These are phyloP conservation scores for Drosophila equinoxialis DNA, from an alignment of 1,140 invertebrate species.

Conservation along the genomic window DNA sequence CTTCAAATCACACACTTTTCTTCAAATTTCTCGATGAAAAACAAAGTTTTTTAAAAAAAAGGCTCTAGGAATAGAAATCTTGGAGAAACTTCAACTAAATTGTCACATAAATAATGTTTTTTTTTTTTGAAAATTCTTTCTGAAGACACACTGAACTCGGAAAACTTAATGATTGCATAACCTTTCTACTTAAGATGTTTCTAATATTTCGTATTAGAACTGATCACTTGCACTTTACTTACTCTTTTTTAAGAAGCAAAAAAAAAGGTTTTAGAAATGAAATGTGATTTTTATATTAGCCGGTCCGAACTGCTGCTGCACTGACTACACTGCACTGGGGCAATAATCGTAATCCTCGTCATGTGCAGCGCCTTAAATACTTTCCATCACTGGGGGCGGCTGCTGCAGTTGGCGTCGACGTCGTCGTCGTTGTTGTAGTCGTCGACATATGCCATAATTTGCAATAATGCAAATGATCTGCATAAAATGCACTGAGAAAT, in stretches of 20 bases:
- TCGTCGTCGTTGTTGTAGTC: background rate
- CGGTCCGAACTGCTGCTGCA: constrained; percentile 29
- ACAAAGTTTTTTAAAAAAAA: too few relatives aligned
- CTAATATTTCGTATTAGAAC: too few relatives aligned
- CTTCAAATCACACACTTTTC: too few relatives aligned
- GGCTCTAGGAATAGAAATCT: too few relatives aligned
- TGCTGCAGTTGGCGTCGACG: constrained; percentile 10
- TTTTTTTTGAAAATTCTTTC: background rate
- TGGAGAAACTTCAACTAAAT: too few relatives aligned
- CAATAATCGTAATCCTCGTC: constrained; percentile 43
- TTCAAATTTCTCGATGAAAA: too few relatives aligned
- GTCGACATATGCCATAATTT: constrained; percentile 29
- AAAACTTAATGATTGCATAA: background rate
- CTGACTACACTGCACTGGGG: constrained; percentile 49
- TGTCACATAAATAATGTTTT: background rate
- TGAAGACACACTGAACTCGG: background rate
- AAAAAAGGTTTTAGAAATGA: constrained; percentile 18
- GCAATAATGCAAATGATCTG: constrained; percentile 52
- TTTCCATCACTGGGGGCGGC: constrained; percentile 22
- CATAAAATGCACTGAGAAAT: constrained; percentile 14
- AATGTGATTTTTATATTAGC: constrained; percentile 30
- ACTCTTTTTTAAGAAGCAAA: constrained; percentile 31
- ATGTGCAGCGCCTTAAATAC: constrained; percentile 41
- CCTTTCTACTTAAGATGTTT: background rate
- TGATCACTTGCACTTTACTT: constrained; percentile 15